These are phyloP conservation scores for Sycobia sp. DNA, from an alignment of 1,140 invertebrate genomes.

Conservation along the genomic window DNA sequence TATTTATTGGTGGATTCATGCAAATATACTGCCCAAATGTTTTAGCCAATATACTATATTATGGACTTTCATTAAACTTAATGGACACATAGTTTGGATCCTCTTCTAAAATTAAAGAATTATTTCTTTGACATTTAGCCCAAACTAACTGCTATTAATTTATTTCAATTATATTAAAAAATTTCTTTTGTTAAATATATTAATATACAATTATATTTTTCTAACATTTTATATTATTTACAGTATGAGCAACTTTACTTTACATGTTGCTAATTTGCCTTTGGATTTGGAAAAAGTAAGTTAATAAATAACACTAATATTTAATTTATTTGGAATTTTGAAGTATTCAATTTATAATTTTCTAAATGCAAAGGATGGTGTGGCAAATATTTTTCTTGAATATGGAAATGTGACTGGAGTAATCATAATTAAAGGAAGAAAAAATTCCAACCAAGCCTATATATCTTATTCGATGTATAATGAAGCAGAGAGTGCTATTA, in stretches of 20 bases:
- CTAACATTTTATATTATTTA: no score
- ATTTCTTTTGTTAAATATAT: background rate
- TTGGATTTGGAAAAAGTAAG: conserved; percentile 47
- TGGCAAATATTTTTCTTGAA: conserved; percentile 44
- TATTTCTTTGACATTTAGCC: no score
- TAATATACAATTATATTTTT: conserved; percentile 4
- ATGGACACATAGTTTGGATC: no score
- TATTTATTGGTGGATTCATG: no score
- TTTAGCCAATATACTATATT: no score
- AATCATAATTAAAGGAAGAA: conserved; percentile 28
- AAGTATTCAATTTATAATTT: conserved; percentile 15
- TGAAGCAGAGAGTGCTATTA: background rate
- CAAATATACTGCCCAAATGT: no score
- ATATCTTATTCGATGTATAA: conserved; percentile 19
- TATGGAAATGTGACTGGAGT: conserved; percentile 45
- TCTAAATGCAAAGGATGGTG: conserved; percentile 41
- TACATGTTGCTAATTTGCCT: conserved; percentile 46
- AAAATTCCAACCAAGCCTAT: conserved; percentile 14
- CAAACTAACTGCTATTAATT: no score
- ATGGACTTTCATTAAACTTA: no score
- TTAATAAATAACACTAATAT: background rate
- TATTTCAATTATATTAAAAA: no score
- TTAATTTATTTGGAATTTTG: background rate
- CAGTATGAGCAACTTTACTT: conserved; percentile 26
- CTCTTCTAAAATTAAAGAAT: no score